Base-by-base conservation (phyloP, 2,888 invertebrate genomes). In the Lottia scabra region DNA sequence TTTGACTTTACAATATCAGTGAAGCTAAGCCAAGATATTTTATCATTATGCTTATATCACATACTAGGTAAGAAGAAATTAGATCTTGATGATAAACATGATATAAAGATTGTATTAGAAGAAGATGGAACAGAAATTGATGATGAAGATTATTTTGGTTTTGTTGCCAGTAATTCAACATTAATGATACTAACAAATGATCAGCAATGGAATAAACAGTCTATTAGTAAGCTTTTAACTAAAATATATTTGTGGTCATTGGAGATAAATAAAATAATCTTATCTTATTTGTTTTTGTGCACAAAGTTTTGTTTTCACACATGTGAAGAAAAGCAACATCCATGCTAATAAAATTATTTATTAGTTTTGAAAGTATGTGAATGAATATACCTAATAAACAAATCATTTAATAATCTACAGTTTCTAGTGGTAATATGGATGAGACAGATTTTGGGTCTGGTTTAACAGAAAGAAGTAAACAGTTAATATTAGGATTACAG, bases 41-140 rank as follows among this genome's bases (percentile, higher is more conserved):
- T n/a, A n/a, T n/a, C 26, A 64, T 65, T 62, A 63, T 30, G 66
- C 66, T 48, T 63, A 43, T 74, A 72, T 2, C 75, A n/a, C n/a
- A n/a, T n/a, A n/a, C n/a, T n/a, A 86, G 86, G 83, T 6, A 80
- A 79, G 65, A 69, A 71, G 38, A 84, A 84, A 73, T 75, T 86
- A 10, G 79, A 78, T 38, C 71, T 85, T 15, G 23, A 64, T 0
- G 67, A 56, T 8, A 62, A 67, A 5, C 78, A 78, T 45, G 27
- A 19, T 2, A 74, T 85, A 10, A 81, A 94, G 70, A 94, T 97
- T 73, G 96, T 96, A 56, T 91, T 97, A 81, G 97, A 97, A 89
- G 94, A 93, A 67, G 97, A 97, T 91, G 97, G 97, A 45, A 97
- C 97, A 0, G 97, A 97, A 91, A 95, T 97, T 67, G 97, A 97